Base-by-base conservation (phyloP, 2,797 vertebrate species). In the Acanthis flammea region DNA sequence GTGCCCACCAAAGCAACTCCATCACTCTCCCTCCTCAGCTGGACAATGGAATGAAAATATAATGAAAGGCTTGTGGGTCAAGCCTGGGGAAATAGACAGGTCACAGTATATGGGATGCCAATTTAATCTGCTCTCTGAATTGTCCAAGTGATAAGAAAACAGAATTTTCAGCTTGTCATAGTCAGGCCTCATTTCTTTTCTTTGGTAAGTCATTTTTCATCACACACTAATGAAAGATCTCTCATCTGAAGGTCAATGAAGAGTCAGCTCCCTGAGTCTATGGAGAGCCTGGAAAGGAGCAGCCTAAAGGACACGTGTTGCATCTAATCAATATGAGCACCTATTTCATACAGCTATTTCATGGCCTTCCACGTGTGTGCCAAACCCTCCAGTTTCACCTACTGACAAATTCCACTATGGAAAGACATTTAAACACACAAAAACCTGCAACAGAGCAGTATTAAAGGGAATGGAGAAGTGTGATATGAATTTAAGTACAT, bases 181-280 rank as follows among this genome's bases (percentile, higher is more conserved):
- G 81, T 85, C 84, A 93, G 65, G 86, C 25, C 61, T 92, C 63
- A 85, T 94, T 95, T 95, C 73, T 90, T 95, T 94, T 77, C 87
- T 87, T 95, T 86, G 63, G 28, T 79, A 94, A 95, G 71, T 73
- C 72, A 91, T 92, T 96, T 95, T 94, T 96, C 92, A 95, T 91
- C 81, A 91, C 53, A 76, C 25, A 82, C 75, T 89, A 96, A 94
- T 89, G 88, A 95, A 95, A 95, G 61, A 82, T 80, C 63, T 93
- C 91, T 93, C 92, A 92, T 90, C 50, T 89, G 77, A 93, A 94
- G 85, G 92, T 82, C 88, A 94, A 54, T 37, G 75, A 93, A 89
- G 77, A 92, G 45, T 53, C 74, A 92, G 65, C 31, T 92, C 86
- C 81, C 67, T 82, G 81, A 93, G 37, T 88, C 44, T 89, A 61